Evolutionary conservation across 2,113 vertebrate species (phyloP), one percentile per base, ranked within the genome.

Genomic region (Reinhardtius hippoglossoides): DNA sequence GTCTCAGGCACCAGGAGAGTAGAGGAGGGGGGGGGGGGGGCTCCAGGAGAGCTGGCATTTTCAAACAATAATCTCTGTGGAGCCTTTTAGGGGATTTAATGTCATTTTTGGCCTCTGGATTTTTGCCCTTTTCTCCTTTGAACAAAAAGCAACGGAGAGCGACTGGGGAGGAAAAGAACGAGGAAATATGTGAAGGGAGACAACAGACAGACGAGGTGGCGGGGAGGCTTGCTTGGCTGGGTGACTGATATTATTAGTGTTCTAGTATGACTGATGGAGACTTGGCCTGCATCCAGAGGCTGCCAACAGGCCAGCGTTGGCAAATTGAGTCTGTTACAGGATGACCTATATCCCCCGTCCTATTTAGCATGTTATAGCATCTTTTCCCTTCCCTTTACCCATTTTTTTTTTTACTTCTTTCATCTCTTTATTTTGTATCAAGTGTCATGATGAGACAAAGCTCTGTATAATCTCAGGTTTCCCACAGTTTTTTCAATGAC

Each of bases 61-160:
- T 87, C 63, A 84, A 91, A 83, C 73, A 35, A 79, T 90, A 85
- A 82, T 91, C 86, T 89, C 87, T 78, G 75, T 77, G 76, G 87
- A 89, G 86, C 64, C 70, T 89, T 92, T 90, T 79, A 85, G 76
- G 57, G 67, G 80, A 66, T 89, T 90, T 91, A 84, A 86, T 89
- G 88, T 90, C 84, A 87, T 93, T 87, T 90, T 89, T 87, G 85
- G 90, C 85, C 74, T 80, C 84, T 88, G 83, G 85, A 89, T 86
- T 87, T 84, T 78, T 84, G 73, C 85, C 74, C 81, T 84, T 84
- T 87, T 89, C 77, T 86, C 71, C 73, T 78, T 82, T 75, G 56
- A 88, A 80, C 82, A 84, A 87, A 89, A 90, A 74, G 74, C 50
- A 13, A 63, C 26, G 23, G 60, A 83, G 80, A 65, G 67, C 3